Percentiles rank a stretch among this genome's conserved stretches.
Evolutionary conservation across 2,113 vertebrate species (phyloP).

Genomic region (Albula glossodonta): DNA sequence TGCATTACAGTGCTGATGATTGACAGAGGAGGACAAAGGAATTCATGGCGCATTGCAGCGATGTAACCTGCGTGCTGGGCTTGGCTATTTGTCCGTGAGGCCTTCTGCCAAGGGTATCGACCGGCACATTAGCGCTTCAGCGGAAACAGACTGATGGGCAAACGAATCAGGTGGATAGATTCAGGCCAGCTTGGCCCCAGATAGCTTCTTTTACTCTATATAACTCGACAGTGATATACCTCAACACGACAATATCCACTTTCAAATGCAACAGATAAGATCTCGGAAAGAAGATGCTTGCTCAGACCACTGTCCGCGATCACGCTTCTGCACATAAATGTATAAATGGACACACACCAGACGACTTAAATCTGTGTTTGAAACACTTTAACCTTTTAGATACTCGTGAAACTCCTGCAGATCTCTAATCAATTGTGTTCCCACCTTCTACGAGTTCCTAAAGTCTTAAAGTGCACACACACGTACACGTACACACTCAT

Average conservation of each 20-base stretch:
- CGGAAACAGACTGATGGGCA: background rate
- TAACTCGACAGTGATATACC: background rate
- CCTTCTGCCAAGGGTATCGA: background rate
- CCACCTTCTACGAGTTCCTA: too few species aligned
- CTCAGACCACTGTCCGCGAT: too few species aligned
- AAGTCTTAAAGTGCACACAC: too few species aligned
- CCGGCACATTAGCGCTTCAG: background rate
- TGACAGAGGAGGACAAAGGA: too few species aligned
- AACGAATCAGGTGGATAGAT: background rate
- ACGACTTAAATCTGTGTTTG: too few species aligned
- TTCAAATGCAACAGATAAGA: too few species aligned
- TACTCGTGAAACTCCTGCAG: too few species aligned
- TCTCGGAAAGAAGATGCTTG: too few species aligned
- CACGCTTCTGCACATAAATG: background rate
- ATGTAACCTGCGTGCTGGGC: background rate
- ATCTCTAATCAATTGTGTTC: too few species aligned
- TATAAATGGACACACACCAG: background rate
- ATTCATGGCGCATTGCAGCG: background rate
- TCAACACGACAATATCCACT: background rate
- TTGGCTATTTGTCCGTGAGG: background rate
- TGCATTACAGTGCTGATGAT: too few species aligned
- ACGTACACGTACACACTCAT: too few species aligned
- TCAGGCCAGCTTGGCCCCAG: background rate
- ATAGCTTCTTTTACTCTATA: background rate
- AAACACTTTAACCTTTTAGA: too few species aligned